phyloP scores from a whole-genome alignment of 35 echinoderm and acorn worm genomes.

The Stichopus chloronotus region DNA sequence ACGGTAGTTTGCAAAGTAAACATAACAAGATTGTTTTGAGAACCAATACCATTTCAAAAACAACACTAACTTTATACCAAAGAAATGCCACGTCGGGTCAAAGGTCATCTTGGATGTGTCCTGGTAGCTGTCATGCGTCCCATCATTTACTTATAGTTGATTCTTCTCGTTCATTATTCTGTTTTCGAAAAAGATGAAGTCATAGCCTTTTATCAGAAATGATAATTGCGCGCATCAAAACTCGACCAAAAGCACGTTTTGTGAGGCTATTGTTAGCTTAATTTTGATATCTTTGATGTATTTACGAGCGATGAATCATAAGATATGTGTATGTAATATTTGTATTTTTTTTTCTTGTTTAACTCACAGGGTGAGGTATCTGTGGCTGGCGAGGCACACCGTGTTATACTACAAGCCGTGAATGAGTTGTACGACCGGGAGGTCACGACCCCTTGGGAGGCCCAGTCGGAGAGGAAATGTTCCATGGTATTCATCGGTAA shows the following conservation, averaged over 20 bases:
- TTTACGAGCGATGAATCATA: slow-evolving; percentile 54
- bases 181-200: neutral
- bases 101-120: neutral
- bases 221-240: slow-evolving; percentile 22
- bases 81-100: neutral
- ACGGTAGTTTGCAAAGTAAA: slow-evolving; percentile 45
- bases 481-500: slow-evolving; percentile 95
- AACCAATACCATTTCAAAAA: slow-evolving; percentile 9
- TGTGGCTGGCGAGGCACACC: slow-evolving; percentile 60
- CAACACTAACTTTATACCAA: neutral
- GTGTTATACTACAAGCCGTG: slow-evolving; percentile 86
- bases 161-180: neutral
- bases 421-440: slow-evolving; percentile 91
- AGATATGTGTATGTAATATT: neutral
- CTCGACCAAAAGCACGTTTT: slow-evolving; percentile 43
- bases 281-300: slow-evolving; percentile 41
- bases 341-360: slow-evolving; percentile 30
- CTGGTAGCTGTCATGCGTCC: slow-evolving; percentile 30
- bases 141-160: neutral
- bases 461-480: slow-evolving; percentile 34
- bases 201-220: slow-evolving; percentile 34
- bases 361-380: slow-evolving; percentile 78
- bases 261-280: slow-evolving; percentile 40
- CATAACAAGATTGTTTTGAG: slow-evolving; percentile 31
- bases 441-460: slow-evolving; percentile 83